phyloP scores from a whole-genome alignment of 2,888 invertebrate species.

The Melanchra persicariae region DNA sequence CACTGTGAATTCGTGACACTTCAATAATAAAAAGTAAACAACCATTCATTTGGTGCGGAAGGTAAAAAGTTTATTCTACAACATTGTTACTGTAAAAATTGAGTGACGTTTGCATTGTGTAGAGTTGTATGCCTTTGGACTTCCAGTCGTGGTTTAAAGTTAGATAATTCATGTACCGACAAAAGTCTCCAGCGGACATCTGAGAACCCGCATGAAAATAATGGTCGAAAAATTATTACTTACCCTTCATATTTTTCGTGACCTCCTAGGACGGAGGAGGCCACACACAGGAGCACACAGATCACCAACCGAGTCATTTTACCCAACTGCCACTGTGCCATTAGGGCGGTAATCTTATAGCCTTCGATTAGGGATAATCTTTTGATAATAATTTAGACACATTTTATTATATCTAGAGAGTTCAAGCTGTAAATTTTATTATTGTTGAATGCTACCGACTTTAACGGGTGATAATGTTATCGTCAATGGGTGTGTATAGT shows the following conservation, averaged over 20 bases:
- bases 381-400: conserved; percentile 55
- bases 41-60: neutral
- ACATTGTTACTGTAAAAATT: neutral
- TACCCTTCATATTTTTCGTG: conserved; percentile 88
- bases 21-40: conserved; percentile 18
- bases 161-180: neutral
- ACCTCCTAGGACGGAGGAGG: conserved; percentile 73
- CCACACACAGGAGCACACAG: conserved; percentile 73
- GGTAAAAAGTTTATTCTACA: conserved; percentile 1
- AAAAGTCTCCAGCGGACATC: neutral
- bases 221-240: conserved; percentile 48
- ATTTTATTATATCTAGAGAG: conserved; percentile 48
- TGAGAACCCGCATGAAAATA: neutral
- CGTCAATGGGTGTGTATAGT: neutral
- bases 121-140: neutral
- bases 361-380: conserved; percentile 66
- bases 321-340: conserved; percentile 41
- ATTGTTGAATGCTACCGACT: conserved; percentile 34
- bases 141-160: neutral
- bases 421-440: conserved; percentile 54
- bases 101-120: neutral
- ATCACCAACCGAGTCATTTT: conserved; percentile 76
- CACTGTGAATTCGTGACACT: conserved; percentile 28
- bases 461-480: conserved; percentile 35
- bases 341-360: conserved; percentile 52